A percentile compares a stretch with the other conserved stretches of the same genome.
phyloP scores from a whole-genome alignment of 2,888 invertebrate genomes.

The Amiota mariae region DNA sequence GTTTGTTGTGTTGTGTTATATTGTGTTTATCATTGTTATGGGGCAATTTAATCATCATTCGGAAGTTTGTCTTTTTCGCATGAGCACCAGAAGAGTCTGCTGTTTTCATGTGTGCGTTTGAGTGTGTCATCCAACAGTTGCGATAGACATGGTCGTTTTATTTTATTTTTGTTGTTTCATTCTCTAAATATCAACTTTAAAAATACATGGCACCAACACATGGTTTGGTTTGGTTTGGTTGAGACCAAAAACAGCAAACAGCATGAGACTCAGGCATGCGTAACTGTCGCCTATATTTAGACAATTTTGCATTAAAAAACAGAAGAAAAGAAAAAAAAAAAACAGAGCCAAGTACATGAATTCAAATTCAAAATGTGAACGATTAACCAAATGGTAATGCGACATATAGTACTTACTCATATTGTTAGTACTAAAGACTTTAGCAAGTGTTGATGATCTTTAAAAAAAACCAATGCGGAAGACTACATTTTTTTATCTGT shows the following conservation, averaged over 20 bases:
- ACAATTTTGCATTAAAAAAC: slow-evolving; percentile 15
- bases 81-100: background rate
- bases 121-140: too few species aligned
- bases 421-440: too few species aligned
- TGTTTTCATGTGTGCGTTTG: too few species aligned
- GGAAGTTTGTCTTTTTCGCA: slow-evolving; percentile 15
- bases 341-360: too few species aligned
- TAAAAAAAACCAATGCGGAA: too few species aligned
- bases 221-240: slow-evolving; percentile 36
- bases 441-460: too few species aligned
- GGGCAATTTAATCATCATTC: background rate
- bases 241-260: background rate
- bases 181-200: slow-evolving; percentile 42
- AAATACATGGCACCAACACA: slow-evolving; percentile 42
- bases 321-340: too few species aligned
- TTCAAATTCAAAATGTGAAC: too few species aligned
- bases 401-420: too few species aligned
- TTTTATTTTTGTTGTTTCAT: background rate
- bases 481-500: too few species aligned
- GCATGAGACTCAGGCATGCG: slow-evolving; percentile 45
- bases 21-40: background rate
- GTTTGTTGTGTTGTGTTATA: background rate
- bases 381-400: too few species aligned
- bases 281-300: slow-evolving; percentile 45
- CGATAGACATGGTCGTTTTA: too few species aligned